Evolutionary conservation across 2,797 vertebrate species (phyloP), one percentile per base, ranked within the genome.

Genomic region (Lophius americanus): DNA sequence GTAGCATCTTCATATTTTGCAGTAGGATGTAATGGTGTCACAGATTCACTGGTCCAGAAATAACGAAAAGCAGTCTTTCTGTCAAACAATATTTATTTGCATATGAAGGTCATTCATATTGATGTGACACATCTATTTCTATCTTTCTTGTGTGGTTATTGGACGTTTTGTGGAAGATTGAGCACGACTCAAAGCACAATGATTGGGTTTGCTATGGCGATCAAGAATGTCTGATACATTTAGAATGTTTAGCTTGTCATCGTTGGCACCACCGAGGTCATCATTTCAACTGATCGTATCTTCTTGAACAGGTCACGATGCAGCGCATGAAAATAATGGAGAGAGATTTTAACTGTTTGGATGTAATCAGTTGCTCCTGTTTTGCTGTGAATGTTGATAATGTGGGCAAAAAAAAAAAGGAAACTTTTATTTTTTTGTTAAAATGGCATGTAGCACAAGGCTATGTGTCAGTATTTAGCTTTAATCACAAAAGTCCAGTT

Each of bases 61-160:
- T 51, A 59, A 78, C 54, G 76, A 55, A 46, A 7, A 7, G 9
- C 6, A 9, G 39, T 5, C n/a, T 6, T 81, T 73, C 61, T 83
- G 72, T 82, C 65, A 89, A 87, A 88, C 73, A 44, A 51, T 77
- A 60, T 90, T 89, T 89, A 90, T 88, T 88, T 47, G 48, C 23
- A 63, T 58, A 77, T 70, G 71, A 78, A 64, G 78, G 80, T 62
- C 79, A 74, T 61, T 37, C 51, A 43, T 61, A 52, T 14, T 1
- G 1, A 68, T 42, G 55, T n/a, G 10, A 59, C 11, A 78, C 72
- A 64, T 68, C 72, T 56, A 60, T 68, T 39, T 56, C 52, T 68
- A 37, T 56, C 52, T 53, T 71, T 59, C 10, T 50, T 11, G 1
- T 63, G 55, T 51, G 56, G 60, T 70, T 47, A 66, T 11, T 41